Evolutionary conservation across 2,113 vertebrate genomes (phyloP).

Genomic region (Eulacestoma nigropectus): DNA sequence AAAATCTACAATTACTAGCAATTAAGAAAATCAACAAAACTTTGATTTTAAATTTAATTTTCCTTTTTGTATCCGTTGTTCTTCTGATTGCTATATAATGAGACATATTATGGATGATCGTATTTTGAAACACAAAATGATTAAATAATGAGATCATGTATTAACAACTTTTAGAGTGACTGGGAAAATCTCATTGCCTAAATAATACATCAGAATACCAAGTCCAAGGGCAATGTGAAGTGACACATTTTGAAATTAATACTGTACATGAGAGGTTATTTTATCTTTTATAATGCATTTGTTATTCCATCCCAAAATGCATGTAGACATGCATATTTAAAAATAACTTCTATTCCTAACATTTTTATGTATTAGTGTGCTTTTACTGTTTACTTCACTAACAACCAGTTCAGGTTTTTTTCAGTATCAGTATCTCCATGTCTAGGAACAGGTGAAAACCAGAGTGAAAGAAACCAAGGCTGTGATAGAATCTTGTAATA

Average conservation of each 20-base stretch:
- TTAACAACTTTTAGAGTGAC: neutral
- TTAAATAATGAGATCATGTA: neutral
- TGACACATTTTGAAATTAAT: neutral
- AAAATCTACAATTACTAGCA: neutral
- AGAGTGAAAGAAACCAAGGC: neutral
- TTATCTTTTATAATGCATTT: neutral
- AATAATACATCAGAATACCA: slow-evolving; percentile 8
- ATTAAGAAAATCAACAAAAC: neutral
- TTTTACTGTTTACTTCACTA: neutral
- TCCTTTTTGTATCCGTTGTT: neutral
- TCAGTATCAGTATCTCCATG: neutral
- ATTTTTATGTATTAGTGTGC: neutral
- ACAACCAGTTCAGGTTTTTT: neutral
- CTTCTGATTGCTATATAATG: neutral
- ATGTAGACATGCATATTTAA: neutral
- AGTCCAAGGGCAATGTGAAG: neutral
- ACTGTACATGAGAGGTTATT: neutral
- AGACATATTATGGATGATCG: neutral
- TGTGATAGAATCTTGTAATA: neutral
- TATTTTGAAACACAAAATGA: neutral
- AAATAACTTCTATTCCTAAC: neutral
- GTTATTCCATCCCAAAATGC: neutral
- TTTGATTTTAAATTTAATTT: neutral
- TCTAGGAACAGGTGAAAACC: neutral
- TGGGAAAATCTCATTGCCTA: neutral